phyloP scores from a whole-genome alignment of 2,797 vertebrate species.

The Lithobates pipiens region DNA sequence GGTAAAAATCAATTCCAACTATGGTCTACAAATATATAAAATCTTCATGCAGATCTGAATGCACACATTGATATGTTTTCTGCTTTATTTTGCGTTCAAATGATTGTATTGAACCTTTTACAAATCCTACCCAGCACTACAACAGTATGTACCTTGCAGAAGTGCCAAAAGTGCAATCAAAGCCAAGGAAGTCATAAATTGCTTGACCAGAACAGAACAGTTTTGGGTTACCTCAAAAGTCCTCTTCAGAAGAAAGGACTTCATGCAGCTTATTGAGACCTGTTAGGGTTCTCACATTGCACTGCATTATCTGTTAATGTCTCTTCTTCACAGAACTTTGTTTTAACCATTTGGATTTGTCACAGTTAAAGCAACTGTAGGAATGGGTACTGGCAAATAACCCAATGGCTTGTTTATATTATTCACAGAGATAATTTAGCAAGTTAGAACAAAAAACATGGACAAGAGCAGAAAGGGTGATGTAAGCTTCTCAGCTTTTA shows the following conservation, averaged over 20 bases:
- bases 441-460: conserved; percentile 47
- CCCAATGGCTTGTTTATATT: conserved; percentile 33
- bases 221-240: conserved; percentile 42
- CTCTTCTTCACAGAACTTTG: neutral
- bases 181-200: conserved; percentile 41
- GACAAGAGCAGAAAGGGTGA: conserved; percentile 60
- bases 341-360: conserved; percentile 36
- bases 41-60: too few species aligned
- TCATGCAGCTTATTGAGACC: conserved; percentile 5
- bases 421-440: conserved; percentile 44
- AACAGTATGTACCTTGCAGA: neutral
- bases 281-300: conserved; percentile 1
- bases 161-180: neutral
- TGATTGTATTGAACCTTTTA: neutral
- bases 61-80: neutral
- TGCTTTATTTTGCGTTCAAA: neutral
- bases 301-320: conserved; percentile 22
- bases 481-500: neutral
- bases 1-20: too few species aligned
- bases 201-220: neutral
- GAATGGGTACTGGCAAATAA: conserved; percentile 49
- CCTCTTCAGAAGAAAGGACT: conserved; percentile 4
- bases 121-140: neutral
- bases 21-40: too few species aligned
- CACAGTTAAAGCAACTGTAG: conserved; percentile 47